Base-by-base conservation (phyloP, 2,888 invertebrate genomes). In the Augochlorella aurata region DNA sequence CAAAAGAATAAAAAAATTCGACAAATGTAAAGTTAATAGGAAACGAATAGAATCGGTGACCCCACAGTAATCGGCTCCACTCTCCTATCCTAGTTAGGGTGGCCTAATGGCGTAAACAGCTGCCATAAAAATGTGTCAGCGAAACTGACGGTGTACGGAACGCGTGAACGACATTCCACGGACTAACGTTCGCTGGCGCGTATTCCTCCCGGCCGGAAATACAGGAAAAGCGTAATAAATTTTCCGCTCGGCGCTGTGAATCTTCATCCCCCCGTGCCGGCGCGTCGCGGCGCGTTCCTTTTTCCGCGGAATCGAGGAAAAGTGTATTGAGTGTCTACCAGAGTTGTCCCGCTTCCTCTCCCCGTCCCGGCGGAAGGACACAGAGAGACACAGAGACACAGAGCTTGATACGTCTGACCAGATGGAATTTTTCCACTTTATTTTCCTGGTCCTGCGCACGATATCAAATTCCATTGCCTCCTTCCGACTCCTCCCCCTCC, bases 341-440 rank as follows among this genome's bases (percentile, higher is more conserved):
- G 75, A 84, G 72, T 80, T 85, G 85, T 79, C 82, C 73, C 63
- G 45, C 67, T 70, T 72, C 80, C 74, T 68, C 74, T 68, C 75
- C 49, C 47, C 45, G 24, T 68, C 74, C 45, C 54, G 54, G 50
- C 47, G 58, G 52, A 45, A 69, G 69, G 82, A 77, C 76, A 38
- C 38, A 38, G 38, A 38, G 38, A 38, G 82, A 77, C 76, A 63
- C 50, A 38, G 38, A 38, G 82, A 77, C 76, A 63, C 50, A 68
- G 66, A 78, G 67, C 74, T 61, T 74, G 88, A 82, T 85, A 86
- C 87, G 84, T 86, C 88, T 85, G 88, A 85, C 87, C 88, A 87
- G 83, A 88, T 84, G 90, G 90, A 91, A 92, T 92, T 90, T 91
- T 89, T 88, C 90, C 87, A 90, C 90, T 91, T 90, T 91, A 92